Percentiles rank a stretch among this genome's conserved stretches.
Evolutionary conservation across 2,888 invertebrate species (phyloP).

Genomic region (Erebia palarica): DNA sequence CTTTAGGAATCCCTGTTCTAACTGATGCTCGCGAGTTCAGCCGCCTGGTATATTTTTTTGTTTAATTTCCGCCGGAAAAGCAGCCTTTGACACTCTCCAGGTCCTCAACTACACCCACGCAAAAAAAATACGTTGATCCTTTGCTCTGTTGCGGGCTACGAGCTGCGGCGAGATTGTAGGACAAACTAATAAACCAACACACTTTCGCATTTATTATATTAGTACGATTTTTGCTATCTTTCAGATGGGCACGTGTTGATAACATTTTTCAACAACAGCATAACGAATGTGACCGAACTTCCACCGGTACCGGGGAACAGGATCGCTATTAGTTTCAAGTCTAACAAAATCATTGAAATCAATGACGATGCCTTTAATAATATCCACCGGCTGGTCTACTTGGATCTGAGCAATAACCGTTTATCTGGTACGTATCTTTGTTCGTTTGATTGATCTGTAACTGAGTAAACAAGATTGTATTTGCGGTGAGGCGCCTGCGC

Average conservation of each 20-base stretch:
- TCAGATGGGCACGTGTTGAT: slow-evolving; percentile 74
- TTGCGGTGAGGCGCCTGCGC: too few species aligned
- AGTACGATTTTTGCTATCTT: slow-evolving; percentile 38
- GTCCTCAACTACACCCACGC: too few species aligned
- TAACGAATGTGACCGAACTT: background rate
- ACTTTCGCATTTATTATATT: too few species aligned
- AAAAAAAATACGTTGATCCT: too few species aligned
- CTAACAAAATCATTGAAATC: background rate
- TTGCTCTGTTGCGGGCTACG: too few species aligned
- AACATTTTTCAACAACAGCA: slow-evolving; percentile 81
- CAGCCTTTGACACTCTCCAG: too few species aligned
- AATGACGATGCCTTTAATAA: background rate
- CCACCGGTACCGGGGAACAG: background rate
- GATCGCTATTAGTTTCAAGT: slow-evolving; percentile 6
- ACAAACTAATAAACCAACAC: too few species aligned
- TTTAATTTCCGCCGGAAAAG: too few species aligned
- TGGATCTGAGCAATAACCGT: slow-evolving; percentile 7
- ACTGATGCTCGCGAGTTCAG: too few species aligned
- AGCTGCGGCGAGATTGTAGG: too few species aligned
- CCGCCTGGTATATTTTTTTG: too few species aligned
- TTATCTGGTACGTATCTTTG: background rate
- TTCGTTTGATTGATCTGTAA: slow-evolving; percentile 25
- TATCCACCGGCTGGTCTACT: background rate
- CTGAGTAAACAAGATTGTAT: slow-evolving; percentile 17
- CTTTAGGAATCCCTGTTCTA: too few species aligned